phyloP scores from a whole-genome alignment of 2,113 vertebrate species.

The Onychostoma macrolepis region DNA sequence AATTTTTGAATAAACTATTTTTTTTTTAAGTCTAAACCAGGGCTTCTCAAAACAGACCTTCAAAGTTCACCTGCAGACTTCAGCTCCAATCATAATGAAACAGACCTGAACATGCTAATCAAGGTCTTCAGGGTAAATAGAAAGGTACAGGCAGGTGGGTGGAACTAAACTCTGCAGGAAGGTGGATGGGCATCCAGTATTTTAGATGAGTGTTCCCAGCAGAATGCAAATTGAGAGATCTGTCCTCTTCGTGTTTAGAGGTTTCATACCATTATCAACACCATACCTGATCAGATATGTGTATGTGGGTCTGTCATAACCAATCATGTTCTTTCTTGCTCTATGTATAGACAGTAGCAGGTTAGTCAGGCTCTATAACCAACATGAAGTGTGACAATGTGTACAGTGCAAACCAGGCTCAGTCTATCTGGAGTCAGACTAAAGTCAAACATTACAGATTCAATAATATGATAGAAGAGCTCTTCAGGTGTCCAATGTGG shows the following conservation, averaged over 20 bases:
- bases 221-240: not conserved
- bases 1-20: too few species aligned
- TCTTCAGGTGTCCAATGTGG: not conserved
- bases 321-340: not conserved
- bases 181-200: too few species aligned
- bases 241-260: not conserved
- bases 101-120: too few species aligned
- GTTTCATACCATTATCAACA: constrained; percentile 2
- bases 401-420: not conserved
- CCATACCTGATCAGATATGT: not conserved
- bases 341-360: not conserved
- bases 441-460: constrained; percentile 20
- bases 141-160: too few species aligned
- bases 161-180: too few species aligned
- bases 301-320: not conserved
- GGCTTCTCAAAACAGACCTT: too few species aligned
- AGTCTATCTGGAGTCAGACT: not conserved
- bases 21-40: too few species aligned
- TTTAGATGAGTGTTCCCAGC: not conserved
- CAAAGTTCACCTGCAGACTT: too few species aligned
- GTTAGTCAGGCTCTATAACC: not conserved
- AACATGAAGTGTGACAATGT: constrained; percentile 5
- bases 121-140: too few species aligned
- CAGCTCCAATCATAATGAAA: too few species aligned
- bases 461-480: not conserved